These are phyloP conservation scores for Hyles euphorbiae DNA, from an alignment of 1,140 invertebrate genomes.

Conservation along the genomic window DNA sequence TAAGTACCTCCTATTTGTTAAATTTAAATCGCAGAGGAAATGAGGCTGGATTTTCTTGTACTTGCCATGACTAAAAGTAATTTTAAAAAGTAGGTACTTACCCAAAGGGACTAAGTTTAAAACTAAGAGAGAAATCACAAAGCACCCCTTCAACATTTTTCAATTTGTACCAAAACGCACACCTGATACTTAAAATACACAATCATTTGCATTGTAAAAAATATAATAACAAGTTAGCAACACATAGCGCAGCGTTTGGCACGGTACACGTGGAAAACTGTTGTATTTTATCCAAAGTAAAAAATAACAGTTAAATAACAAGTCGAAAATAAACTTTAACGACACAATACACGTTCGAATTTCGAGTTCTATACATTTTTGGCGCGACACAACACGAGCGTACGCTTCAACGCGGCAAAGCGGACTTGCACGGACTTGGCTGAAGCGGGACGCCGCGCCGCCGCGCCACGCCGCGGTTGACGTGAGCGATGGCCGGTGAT, in stretches of 20 bases:
- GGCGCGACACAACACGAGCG: conserved; percentile 39
- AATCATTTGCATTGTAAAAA: conserved; percentile 60
- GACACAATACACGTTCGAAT: neutral
- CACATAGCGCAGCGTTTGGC: conserved; percentile 37
- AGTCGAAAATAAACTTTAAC: conserved; percentile 21
- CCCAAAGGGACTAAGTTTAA: conserved; percentile 40
- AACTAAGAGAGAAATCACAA: conserved; percentile 49
- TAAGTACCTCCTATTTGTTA: too few species aligned
- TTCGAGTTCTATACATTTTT: conserved; percentile 24
- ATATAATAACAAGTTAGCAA: conserved; percentile 30
- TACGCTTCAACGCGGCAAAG: conserved; percentile 28
- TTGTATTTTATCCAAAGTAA: conserved; percentile 37
- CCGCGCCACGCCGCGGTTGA: conserved; percentile 4
- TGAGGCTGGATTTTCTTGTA: neutral
- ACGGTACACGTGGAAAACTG: conserved; percentile 38
- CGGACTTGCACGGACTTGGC: conserved; percentile 15
- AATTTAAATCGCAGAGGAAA: too few species aligned
- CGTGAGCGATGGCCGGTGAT: neutral
- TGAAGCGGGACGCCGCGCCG: neutral
- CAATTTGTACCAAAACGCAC: conserved; percentile 50
- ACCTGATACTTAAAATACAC: conserved; percentile 51
- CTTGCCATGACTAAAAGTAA: neutral
- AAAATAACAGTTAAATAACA: conserved; percentile 42
- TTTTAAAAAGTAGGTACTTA: conserved; percentile 24
- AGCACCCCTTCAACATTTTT: conserved; percentile 62